phyloP scores from a whole-genome alignment of 1,140 invertebrate genomes.

The Solen grandis region DNA sequence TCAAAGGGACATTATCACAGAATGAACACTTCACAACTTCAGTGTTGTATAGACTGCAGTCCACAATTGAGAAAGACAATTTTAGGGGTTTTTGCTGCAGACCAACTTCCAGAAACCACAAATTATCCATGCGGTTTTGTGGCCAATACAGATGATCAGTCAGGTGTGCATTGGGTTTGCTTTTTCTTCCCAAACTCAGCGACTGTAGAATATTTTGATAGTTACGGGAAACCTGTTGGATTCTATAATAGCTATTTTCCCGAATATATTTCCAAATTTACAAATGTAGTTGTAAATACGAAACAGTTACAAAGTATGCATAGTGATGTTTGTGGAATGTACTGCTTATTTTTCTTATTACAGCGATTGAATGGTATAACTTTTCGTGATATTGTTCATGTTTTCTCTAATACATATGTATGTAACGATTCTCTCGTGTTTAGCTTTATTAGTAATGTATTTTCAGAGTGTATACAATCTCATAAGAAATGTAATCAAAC shows the following conservation, averaged over 20 bases:
- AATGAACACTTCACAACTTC: slow-evolving; percentile 41
- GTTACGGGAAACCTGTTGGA: too few relatives aligned
- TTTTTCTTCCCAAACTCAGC: slow-evolving; percentile 28
- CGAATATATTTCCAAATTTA: too few relatives aligned
- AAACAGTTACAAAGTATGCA: too few relatives aligned
- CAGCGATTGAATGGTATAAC: slow-evolving; percentile 27
- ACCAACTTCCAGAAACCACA: neutral
- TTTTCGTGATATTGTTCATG: slow-evolving; percentile 38
- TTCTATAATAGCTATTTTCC: too few relatives aligned
- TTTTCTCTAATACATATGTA: slow-evolving; percentile 37
- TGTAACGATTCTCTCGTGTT: slow-evolving; percentile 20
- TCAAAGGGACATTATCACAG: slow-evolving; percentile 43
- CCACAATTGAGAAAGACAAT: too few relatives aligned
- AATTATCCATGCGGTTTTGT: slow-evolving; percentile 30
- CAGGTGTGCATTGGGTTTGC: slow-evolving; percentile 15
- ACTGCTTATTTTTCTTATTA: slow-evolving; percentile 53
- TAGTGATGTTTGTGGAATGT: too few relatives aligned
- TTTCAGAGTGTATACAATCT: neutral
- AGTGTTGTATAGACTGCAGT: too few relatives aligned
- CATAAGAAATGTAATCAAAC: slow-evolving; percentile 17
- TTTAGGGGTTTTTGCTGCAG: too few relatives aligned
- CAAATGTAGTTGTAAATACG: too few relatives aligned
- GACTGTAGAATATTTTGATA: too few relatives aligned
- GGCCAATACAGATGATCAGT: slow-evolving; percentile 16
- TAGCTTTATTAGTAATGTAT: neutral